Conservation (phyloP, 2,113 vertebrate genomes). For the Riparia riparia region DNA sequence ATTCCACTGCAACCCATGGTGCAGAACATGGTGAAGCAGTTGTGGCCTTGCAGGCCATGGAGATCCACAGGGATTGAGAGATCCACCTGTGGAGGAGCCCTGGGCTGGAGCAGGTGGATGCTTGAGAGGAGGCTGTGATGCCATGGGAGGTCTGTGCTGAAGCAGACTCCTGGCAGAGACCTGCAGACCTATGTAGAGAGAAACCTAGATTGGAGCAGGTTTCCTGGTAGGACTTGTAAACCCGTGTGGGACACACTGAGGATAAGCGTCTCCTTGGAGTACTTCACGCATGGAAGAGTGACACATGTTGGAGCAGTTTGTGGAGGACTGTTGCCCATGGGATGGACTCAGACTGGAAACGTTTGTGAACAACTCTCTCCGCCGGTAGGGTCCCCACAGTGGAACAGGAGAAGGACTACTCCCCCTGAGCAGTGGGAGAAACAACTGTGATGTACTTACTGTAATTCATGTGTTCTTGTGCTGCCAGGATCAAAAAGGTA, state of each 20-base stretch:
- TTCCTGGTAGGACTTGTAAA: not conserved
- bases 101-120: no score
- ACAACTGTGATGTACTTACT: not conserved
- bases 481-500: not conserved
- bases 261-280: not conserved
- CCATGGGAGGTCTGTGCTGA: not conserved
- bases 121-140: not conserved
- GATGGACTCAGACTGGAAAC: not conserved
- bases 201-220: not conserved
- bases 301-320: not conserved
- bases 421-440: not conserved
- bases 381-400: not conserved
- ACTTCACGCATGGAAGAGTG: not conserved
- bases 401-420: not conserved
- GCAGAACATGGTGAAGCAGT: no score
- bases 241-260: not conserved
- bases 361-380: not conserved
- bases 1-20: rapidly evolving
- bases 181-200: not conserved
- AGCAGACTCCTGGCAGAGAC: not conserved
- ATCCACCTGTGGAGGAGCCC: not conserved
- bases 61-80: not conserved
- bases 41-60: not conserved
- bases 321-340: not conserved
- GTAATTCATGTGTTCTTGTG: not conserved